Base-by-base conservation (phyloP, 2,113 vertebrate species). In the human region DNA sequence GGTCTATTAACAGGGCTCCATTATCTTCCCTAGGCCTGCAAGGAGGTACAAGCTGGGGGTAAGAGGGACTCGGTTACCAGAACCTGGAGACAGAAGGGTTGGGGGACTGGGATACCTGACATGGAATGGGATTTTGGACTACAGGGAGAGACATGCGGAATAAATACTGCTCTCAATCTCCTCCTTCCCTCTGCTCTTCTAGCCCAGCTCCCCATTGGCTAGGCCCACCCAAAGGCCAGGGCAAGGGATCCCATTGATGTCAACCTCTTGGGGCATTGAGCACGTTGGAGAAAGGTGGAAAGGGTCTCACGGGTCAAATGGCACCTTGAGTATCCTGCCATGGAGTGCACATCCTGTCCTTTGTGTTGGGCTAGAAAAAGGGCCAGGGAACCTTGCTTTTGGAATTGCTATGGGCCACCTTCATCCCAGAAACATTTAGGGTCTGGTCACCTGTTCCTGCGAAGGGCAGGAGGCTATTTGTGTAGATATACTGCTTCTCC, bases 301-400 rank as follows among this genome's bases (percentile, higher is more conserved):
- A 86, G 11, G 8, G 35, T 52, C 50, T 75, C 55, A 61, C 48
- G 38, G 17, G 4, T 48, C 48, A n/a, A 50, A 82, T 5, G 23
- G 35, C 32, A 61, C 38, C 14, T 55, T 61, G 48, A 35, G 27
- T 43, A 2, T 90, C 52, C 89, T 45, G 7, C 11, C 13, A 3
- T 16, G 72, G 18, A 59, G 2, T 22, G 0, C 40, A 66, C 8
- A 10, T 22, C 40, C 30, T 6, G 9, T 38, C 40, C 12, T 95
- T 66, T 90, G 70, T 84, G 43, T 93, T 48, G 22, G 48, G 57
- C 20, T 92, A 75, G 73, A 66, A 73, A 85, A 35, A 76, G 43
- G 5, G 48, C 68, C 25, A 30, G 59, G 8, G 55, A 66, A 12
- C 1, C 27, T 59, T 18, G 40, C 10, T 50, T 94, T 93, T 48